phyloP scores from a whole-genome alignment of 2,113 vertebrate species.

The Sinocyclocheilus rhinocerous region DNA sequence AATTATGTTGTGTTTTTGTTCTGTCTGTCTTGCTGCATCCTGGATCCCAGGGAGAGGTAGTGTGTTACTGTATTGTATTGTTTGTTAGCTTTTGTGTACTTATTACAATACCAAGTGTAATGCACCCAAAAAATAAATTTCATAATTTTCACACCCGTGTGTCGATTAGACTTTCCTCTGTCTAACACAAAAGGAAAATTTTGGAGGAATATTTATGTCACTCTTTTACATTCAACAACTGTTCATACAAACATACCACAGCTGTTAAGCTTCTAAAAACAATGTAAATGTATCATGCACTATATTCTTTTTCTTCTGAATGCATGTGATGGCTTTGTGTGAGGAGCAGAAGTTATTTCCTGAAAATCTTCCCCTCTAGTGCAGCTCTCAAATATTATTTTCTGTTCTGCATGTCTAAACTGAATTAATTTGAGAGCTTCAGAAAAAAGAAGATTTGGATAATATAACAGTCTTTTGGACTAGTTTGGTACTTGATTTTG shows the following conservation, averaged over 20 bases:
- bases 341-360: no score
- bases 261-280: not conserved
- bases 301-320: no score
- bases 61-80: conserved; percentile 40
- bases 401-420: not conserved
- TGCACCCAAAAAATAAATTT: not conserved
- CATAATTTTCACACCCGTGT: not conserved
- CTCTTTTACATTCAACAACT: not conserved
- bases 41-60: conserved; percentile 83
- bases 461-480: not conserved
- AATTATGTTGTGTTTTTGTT: conserved; percentile 43
- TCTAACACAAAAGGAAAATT: not conserved
- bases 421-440: not conserved
- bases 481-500: no score
- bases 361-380: no score
- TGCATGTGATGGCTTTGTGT: no score
- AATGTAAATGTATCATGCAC: not conserved
- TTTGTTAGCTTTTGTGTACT: not conserved
- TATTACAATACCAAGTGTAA: not conserved
- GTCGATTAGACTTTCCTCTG: not conserved
- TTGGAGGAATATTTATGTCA: not conserved
- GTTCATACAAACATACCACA: not conserved
- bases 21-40: conserved; percentile 71
- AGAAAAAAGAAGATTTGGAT: not conserved
- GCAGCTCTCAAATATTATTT: no score